Conservation (phyloP, 2,113 vertebrate genomes). For the Ginglymostoma cirratum region DNA sequence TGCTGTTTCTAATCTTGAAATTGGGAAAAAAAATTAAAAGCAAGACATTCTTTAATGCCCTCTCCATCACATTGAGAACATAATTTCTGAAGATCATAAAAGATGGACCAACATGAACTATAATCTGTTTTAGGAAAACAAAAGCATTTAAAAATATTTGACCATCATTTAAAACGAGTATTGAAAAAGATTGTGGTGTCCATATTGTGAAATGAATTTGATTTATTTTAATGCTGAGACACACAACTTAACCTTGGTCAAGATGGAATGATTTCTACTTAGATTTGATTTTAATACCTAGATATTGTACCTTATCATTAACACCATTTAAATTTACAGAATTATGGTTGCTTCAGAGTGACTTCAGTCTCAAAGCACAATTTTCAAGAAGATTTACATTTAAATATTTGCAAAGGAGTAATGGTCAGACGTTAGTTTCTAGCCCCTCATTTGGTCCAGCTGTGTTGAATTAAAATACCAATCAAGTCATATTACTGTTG, state of each 20-base stretch:
- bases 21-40: not conserved
- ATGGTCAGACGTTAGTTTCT: not conserved
- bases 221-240: slow-evolving; percentile 19
- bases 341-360: not conserved
- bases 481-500: not conserved
- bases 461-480: not conserved
- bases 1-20: not conserved
- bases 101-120: not conserved
- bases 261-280: not conserved
- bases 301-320: not conserved
- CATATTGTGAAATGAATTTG: not conserved
- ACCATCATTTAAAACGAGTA: not conserved
- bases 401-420: not conserved
- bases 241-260: not conserved
- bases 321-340: not conserved
- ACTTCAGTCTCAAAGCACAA: not conserved
- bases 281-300: not conserved
- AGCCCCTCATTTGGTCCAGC: not conserved
- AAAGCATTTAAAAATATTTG: not conserved
- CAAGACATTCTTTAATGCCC: not conserved
- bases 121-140: not conserved
- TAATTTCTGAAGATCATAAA: not conserved
- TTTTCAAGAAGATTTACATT: not conserved
- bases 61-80: not conserved
- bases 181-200: not conserved